Evolutionary conservation across 2,797 vertebrate genomes (phyloP).

Genomic region (Enteromius paludinosus): DNA sequence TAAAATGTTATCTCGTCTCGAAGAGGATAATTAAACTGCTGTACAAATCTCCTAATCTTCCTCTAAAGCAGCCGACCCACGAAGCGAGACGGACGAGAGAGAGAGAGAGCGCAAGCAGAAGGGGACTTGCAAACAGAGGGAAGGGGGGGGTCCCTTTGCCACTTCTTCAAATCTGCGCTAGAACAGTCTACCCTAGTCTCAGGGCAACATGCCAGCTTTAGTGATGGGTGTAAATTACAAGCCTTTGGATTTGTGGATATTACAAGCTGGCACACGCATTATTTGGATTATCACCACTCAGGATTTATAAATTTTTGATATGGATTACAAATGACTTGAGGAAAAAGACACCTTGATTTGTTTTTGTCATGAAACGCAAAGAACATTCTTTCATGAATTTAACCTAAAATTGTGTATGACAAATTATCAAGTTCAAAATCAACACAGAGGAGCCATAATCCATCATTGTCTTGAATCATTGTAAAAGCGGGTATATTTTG

Average conservation of each 20-base stretch:
- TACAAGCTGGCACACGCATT: conserved; percentile 49
- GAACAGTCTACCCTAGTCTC: conserved; percentile 50
- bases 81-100: conserved; percentile 29
- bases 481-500: background rate
- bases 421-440: background rate
- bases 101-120: conserved; percentile 5
- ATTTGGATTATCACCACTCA: conserved; percentile 51
- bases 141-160: conserved; percentile 29
- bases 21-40: conserved; percentile 75
- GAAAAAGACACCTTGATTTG: conserved; percentile 17
- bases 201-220: conserved; percentile 58
- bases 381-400: background rate
- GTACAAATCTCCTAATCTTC: conserved; percentile 74
- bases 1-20: conserved; percentile 65
- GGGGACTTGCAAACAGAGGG: conserved; percentile 41
- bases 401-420: background rate
- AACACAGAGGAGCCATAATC: background rate
- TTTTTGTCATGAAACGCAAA: background rate
- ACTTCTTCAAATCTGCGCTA: conserved; percentile 47
- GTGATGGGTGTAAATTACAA: conserved; percentile 61
- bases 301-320: conserved; percentile 55
- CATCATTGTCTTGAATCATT: background rate
- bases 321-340: conserved; percentile 51
- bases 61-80: conserved; percentile 56
- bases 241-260: conserved; percentile 50